phyloP scores from a whole-genome alignment of 2,113 vertebrate species.

The Toxotes chatareus region DNA sequence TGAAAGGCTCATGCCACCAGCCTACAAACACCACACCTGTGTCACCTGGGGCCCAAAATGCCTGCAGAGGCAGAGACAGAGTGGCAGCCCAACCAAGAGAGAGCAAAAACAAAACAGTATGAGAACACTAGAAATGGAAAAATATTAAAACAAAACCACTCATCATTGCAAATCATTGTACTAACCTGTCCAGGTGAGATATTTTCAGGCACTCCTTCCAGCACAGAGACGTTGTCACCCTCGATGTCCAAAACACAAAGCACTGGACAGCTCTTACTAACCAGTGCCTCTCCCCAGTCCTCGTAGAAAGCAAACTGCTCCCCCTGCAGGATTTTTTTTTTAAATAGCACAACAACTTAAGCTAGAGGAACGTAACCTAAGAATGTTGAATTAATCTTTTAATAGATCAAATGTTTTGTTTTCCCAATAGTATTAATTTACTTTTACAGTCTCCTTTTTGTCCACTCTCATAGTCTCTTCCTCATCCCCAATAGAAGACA shows the following conservation, averaged over 20 bases:
- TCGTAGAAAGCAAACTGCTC: slow-evolving; percentile 90
- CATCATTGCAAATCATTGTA: slow-evolving; percentile 19
- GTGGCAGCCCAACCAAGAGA: not conserved
- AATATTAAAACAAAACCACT: not conserved
- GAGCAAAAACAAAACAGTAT: not conserved
- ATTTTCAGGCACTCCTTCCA: slow-evolving; percentile 90
- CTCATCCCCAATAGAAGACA: slow-evolving; percentile 77
- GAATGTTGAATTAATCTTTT: not conserved
- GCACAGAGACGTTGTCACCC: slow-evolving; percentile 87
- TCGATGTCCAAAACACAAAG: slow-evolving; percentile 93
- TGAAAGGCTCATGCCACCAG: slow-evolving; percentile 93
- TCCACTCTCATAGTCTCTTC: slow-evolving; percentile 75
- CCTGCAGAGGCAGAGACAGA: slow-evolving; percentile 79
- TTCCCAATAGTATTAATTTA: slow-evolving; percentile 19
- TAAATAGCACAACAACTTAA: not conserved
- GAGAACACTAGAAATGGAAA: not conserved
- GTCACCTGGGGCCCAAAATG: slow-evolving; percentile 94
- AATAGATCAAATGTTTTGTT: not conserved
- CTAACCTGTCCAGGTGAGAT: slow-evolving; percentile 94
- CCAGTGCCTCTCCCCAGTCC: slow-evolving; percentile 93
- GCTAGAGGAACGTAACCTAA: not conserved
- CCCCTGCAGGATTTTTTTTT: slow-evolving; percentile 78
- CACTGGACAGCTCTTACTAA: slow-evolving; percentile 86
- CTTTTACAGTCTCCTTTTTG: slow-evolving; percentile 82
- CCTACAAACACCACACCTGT: slow-evolving; percentile 92